Base-by-base conservation (phyloP, 2,797 vertebrate genomes). In the Hydrophis major region DNA sequence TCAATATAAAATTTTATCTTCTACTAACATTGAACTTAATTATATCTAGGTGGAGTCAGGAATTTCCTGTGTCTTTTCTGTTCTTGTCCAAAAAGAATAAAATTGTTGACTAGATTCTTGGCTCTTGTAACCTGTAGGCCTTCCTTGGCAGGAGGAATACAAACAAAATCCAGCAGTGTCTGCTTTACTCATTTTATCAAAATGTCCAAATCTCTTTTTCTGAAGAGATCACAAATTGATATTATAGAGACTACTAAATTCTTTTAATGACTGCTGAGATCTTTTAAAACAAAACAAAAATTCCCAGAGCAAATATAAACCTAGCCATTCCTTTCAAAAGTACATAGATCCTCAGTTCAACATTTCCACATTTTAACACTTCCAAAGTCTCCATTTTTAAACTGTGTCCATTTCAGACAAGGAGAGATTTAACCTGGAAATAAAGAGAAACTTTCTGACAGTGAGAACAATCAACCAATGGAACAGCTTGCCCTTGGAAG, bases 351-450 rank as follows among this genome's bases (percentile, higher is more conserved):
- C 95, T 97, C 95, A 97, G 97, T 97, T 96, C 95, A 95, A 93
- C 96, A 94, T 95, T 93, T 96, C 95, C 94, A 93, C 86, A 89
- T 94, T 92, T 97, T 93, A 96, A 96, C 89, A 94, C 95, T 96
- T 96, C 94, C 94, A 95, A 94, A 95, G 92, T 95, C 96, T 96
- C 96, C 94, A 95, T 92, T 97, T 97, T 94, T 96, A 97, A 96
- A 95, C n/a, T 93, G 95, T 96, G 96, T 96, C 53, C 53, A 55
- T 55, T 55, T 55, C 12, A 55, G 10, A 53, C 50, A 53, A 53
- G 50, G 50, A 53, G 50, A 53, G 50, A 53, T 53, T 53, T 53
- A 53, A 53, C 50, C 50, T 53, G 50, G 50, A 53, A 53, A 53
- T 53, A 53, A 53, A 1, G 50, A 53, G 50, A 53, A 10, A 53